These are phyloP conservation scores for Solenodon paradoxus DNA, from an alignment of 2,113 vertebrate species.

Conservation along the genomic window DNA sequence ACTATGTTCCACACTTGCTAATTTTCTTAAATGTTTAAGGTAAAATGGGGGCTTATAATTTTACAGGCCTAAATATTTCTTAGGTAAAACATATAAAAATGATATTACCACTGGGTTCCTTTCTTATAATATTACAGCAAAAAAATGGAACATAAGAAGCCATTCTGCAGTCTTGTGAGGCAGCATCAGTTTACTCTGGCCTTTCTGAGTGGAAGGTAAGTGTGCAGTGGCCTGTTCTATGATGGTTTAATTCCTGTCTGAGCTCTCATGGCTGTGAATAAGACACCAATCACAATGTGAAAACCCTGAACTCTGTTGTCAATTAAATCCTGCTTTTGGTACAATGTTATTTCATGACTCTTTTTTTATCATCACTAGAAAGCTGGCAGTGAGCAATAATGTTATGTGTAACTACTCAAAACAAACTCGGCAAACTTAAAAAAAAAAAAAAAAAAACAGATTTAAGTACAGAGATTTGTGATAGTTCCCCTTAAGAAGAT, in stretches of 20 bases:
- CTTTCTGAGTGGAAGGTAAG: neutral
- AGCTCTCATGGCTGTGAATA: neutral
- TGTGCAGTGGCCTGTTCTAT: neutral
- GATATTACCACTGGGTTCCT: neutral
- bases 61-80: neutral
- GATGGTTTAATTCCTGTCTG: neutral
- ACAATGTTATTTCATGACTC: neutral
- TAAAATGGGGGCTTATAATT: neutral
- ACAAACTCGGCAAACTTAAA: neutral
- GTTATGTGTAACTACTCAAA: neutral
- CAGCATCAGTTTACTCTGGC: neutral
- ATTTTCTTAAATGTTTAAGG: slow-evolving; percentile 24
- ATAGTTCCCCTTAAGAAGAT: neutral
- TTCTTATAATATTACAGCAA: too few species aligned
- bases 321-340: neutral
- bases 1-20: neutral
- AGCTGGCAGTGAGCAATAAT: neutral
- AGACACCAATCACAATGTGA: neutral
- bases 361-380: neutral
- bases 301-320: neutral
- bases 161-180: too few species aligned
- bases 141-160: neutral
- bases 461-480: neutral
- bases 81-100: slow-evolving; percentile 8
- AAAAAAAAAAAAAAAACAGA: too few species aligned